Base-by-base conservation (phyloP, 2,888 invertebrate species). In the Amblyjoppa fuscipennis region DNA sequence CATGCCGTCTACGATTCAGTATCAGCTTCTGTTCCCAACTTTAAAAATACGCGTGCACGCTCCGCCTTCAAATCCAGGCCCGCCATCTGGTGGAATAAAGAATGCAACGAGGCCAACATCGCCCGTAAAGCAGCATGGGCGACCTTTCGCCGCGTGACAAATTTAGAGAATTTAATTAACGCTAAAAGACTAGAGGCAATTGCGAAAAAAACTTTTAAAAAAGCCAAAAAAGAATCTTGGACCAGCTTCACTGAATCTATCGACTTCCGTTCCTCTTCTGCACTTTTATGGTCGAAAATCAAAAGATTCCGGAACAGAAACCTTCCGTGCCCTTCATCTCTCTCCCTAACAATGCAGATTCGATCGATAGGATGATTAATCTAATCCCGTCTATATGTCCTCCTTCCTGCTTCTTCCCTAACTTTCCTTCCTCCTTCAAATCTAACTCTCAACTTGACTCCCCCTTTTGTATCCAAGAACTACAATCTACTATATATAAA, bases 71-170 rank as follows among this genome's bases (percentile, higher is more conserved):
- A 61, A 61, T 28, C 69, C 2, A 53, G 69, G 1, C 41, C 56
- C 41, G 78, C 78, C 59, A 31, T 69, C n/a, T 69, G 59, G 70
- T 78, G 78, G 69, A 69, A 78, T 45, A 28, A 45, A 20, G 25
- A 59, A 3, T 78, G 78, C 9, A 25, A 56, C 7, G n/a, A 45
- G 2, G 78, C 69, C 9, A 78, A 69, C 7, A 20, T 2, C 13
- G 1, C 61, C 28, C 6, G 69, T 69, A 61, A 61, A 13, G 0
- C 3, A 16, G 61, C 31, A 3, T 59, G 68, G 59, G 38, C 78
- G 31, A 3, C 31, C 31, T 31, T 31, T 41, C 5, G 49, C 69
- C 20, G 69, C 49, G 6, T 31, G 31, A 3, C 31, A 31, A 31
- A 31, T 31, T 31, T 31, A 2, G 31, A 31, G 13, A 59, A 59